Evolutionary conservation across 2,797 vertebrate species (phyloP).

Genomic region (Synanceia verrucosa): DNA sequence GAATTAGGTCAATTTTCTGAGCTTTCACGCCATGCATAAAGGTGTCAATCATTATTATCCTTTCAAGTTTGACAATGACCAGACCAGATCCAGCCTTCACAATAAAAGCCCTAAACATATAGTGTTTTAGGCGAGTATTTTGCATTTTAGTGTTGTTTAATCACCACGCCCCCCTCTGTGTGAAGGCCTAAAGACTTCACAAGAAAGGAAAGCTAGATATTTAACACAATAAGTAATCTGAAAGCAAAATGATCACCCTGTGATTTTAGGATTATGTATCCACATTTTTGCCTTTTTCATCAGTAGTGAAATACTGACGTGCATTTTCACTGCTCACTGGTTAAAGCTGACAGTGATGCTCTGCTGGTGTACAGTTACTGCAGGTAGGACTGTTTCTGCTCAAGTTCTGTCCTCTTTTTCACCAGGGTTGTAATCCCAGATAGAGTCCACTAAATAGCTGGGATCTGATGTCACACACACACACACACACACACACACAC

Average conservation of each 20-base stretch:
- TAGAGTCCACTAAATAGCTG: slow-evolving; percentile 54
- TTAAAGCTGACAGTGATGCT: slow-evolving; percentile 16
- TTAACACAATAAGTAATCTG: neutral
- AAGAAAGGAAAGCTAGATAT: neutral
- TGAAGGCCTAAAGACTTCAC: too few relatives aligned
- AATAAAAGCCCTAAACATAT: too few relatives aligned
- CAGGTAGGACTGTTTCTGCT: neutral
- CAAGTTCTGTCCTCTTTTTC: slow-evolving; percentile 29
- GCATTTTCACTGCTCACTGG: too few relatives aligned
- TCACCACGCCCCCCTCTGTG: too few relatives aligned
- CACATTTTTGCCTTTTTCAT: neutral
- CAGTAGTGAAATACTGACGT: neutral
- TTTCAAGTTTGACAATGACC: too few relatives aligned
- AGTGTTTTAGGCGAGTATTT: too few relatives aligned
- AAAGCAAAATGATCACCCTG: fast-evolving
- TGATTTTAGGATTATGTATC: neutral
- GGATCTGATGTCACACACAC: slow-evolving; percentile 66
- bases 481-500: slow-evolving; percentile 31
- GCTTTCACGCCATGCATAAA: too few relatives aligned
- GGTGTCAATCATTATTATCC: too few relatives aligned
- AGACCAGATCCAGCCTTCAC: too few relatives aligned
- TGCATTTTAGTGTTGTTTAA: too few relatives aligned
- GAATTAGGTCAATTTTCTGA: too few relatives aligned
- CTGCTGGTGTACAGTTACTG: slow-evolving; percentile 29
- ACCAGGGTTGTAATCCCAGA: slow-evolving; percentile 46